phyloP scores from a whole-genome alignment of 1,140 invertebrate genomes.

The Drosophila mauritiana region DNA sequence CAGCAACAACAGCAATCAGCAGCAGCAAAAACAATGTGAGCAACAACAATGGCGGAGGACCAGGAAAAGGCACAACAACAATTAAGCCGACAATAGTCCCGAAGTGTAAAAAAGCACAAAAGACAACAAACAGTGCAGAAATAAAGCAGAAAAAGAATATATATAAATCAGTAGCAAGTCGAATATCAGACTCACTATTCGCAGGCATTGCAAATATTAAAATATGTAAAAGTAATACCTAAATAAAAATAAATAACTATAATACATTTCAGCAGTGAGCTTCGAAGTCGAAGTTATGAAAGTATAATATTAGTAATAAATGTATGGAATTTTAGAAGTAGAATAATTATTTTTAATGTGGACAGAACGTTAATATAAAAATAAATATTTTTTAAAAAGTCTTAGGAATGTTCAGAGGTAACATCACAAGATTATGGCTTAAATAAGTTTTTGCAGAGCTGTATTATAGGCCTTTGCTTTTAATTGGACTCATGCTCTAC shows the following conservation, averaged over 20 bases:
- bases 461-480: background rate
- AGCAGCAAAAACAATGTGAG: slow-evolving; percentile 22
- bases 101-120: slow-evolving; percentile 57
- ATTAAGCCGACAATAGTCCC: slow-evolving; percentile 69
- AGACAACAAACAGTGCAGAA: slow-evolving; percentile 35
- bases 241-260: too few species aligned
- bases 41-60: slow-evolving; percentile 30
- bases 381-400: background rate
- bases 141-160: slow-evolving; percentile 31
- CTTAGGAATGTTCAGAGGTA: too few species aligned
- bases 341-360: too few species aligned
- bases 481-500: background rate
- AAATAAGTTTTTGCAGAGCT: too few species aligned
- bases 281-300: too few species aligned
- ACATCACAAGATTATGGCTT: background rate
- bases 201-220: background rate
- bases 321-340: too few species aligned
- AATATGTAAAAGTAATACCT: too few species aligned
- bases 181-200: slow-evolving; percentile 6
- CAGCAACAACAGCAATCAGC: slow-evolving; percentile 7
- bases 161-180: slow-evolving; percentile 1
- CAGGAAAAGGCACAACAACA: slow-evolving; percentile 49
- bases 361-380: too few species aligned
- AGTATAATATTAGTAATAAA: too few species aligned
- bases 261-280: too few species aligned